These are phyloP conservation scores for Tetramorium simillimum DNA, from an alignment of 1,140 invertebrate genomes.

Conservation along the genomic window DNA sequence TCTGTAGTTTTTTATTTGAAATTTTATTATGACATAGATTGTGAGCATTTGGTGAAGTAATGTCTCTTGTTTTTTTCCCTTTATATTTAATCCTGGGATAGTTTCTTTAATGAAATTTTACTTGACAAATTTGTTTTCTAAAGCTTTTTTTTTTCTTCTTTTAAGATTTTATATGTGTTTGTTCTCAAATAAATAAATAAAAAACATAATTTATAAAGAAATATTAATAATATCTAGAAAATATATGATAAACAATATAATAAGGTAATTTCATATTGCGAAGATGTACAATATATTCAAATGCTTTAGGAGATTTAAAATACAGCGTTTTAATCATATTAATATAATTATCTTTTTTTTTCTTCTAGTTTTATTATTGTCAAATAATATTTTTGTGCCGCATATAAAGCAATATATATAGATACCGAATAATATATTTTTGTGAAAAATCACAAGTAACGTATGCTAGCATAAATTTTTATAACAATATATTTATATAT, in stretches of 20 bases:
- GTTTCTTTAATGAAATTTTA: constrained; percentile 19
- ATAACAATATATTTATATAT: not conserved
- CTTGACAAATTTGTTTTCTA: not conserved
- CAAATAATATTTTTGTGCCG: not conserved
- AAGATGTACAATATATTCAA: constrained; percentile 8
- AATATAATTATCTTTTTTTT: not conserved
- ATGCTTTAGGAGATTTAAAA: not conserved
- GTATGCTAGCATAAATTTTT: not conserved
- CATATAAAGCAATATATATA: not conserved
- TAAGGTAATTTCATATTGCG: not conserved
- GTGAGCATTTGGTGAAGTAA: constrained; percentile 43
- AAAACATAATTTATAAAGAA: not conserved
- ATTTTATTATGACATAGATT: constrained; percentile 41
- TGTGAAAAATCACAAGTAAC: not conserved
- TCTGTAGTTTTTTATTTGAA: constrained; percentile 48
- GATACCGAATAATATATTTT: not conserved
- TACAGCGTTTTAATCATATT: not conserved
- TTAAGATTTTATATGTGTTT: constrained; percentile 16
- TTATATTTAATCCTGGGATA: constrained; percentile 10
- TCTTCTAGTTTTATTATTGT: constrained; percentile 1
- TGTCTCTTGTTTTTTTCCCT: not conserved
- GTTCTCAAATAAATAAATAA: constrained; percentile 5
- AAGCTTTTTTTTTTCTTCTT: not conserved
- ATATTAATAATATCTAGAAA: not conserved
- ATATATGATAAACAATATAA: not conserved